These are phyloP conservation scores for Drosophila helvetica DNA, from an alignment of 2,888 invertebrate genomes.

Conservation along the genomic window DNA sequence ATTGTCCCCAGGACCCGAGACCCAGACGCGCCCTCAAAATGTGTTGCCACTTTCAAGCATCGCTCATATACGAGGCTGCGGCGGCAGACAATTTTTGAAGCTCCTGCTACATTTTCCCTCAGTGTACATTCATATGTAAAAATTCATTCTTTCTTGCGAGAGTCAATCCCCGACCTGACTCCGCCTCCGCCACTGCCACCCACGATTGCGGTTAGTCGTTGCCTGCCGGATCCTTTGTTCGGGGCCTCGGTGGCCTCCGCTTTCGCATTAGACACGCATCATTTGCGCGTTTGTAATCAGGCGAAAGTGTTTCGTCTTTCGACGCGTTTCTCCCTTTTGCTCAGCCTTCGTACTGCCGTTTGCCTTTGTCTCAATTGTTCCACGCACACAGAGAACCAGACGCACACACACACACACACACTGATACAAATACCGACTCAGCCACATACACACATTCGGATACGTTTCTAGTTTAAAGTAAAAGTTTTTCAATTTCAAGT, in stretches of 20 bases:
- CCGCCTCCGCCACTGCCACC: neutral
- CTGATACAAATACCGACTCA: no score
- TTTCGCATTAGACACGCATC: conserved; percentile 78
- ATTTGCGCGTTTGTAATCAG: conserved; percentile 80
- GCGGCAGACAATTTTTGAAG: conserved; percentile 27
- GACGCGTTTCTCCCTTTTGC: conserved; percentile 33
- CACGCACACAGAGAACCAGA: conserved; percentile 24
- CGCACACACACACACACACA: conserved; percentile 3
- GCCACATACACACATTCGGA: neutral
- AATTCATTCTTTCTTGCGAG: conserved; percentile 28
- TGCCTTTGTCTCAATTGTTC: conserved; percentile 57
- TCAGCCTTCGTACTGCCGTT: conserved; percentile 13
- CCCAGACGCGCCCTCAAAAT: neutral
- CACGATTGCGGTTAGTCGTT: conserved; percentile 24
- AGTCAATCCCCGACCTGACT: conserved; percentile 26
- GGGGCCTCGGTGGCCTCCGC: conserved; percentile 40
- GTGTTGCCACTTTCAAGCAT: conserved; percentile 50
- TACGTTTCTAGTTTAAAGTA: conserved; percentile 71
- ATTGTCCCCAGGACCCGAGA: conserved; percentile 6
- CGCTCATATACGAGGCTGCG: conserved; percentile 44
- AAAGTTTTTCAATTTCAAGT: conserved; percentile 79
- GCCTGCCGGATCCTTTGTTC: conserved; percentile 24
- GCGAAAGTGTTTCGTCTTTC: conserved; percentile 76
- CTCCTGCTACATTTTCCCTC: neutral
- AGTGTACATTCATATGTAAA: conserved; percentile 40